Conservation (phyloP, 2,113 vertebrate genomes). For the Charadrius vociferus region DNA sequence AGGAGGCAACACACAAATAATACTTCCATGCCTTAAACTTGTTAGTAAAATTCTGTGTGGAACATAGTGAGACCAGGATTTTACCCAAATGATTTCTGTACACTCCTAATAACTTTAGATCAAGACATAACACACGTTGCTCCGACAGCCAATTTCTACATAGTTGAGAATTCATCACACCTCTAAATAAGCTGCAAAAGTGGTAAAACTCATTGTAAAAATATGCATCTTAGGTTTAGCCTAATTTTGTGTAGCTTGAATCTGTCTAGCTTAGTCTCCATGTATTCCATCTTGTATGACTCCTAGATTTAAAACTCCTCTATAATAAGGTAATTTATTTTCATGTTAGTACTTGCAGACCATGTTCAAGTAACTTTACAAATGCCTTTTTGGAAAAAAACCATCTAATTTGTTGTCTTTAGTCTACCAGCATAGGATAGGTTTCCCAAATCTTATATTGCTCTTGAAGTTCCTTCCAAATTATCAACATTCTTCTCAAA, state of each 20-base stretch:
- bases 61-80: too few species aligned
- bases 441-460: neutral
- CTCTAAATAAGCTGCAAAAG: neutral
- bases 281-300: neutral
- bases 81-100: neutral
- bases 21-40: too few species aligned
- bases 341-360: neutral
- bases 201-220: neutral
- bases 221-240: neutral
- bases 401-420: neutral
- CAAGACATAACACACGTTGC: neutral
- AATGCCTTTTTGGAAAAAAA: neutral
- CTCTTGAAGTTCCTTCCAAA: neutral
- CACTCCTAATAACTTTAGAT: neutral
- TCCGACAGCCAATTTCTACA: neutral
- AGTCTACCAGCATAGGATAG: neutral
- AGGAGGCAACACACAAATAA: too few species aligned
- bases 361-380: neutral
- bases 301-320: neutral
- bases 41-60: too few species aligned
- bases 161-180: neutral
- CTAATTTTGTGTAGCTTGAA: neutral
- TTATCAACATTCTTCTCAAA: neutral
- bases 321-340: neutral
- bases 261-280: neutral